Evolutionary conservation across 2,113 vertebrate genomes (phyloP).

Genomic region (Ochotona curzoniae): DNA sequence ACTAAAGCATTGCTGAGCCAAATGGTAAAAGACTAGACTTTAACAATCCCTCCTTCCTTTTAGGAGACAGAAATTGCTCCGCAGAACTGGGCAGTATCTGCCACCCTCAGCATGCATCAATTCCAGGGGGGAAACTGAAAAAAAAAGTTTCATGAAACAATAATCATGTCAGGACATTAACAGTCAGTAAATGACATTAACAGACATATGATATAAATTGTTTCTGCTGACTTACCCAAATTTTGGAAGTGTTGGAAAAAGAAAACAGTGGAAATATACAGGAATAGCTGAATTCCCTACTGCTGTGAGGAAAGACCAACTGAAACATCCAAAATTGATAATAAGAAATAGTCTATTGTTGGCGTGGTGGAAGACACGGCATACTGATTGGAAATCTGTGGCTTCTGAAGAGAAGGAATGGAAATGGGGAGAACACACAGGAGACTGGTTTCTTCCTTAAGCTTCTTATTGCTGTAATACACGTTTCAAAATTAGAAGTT

Average conservation of each 20-base stretch:
- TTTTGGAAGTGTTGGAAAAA: background rate
- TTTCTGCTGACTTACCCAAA: background rate
- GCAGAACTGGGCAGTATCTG: background rate
- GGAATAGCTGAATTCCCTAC: background rate
- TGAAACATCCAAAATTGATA: background rate
- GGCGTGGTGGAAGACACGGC: background rate
- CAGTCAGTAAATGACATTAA: background rate
- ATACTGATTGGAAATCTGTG: background rate
- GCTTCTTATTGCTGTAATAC: background rate
- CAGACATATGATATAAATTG: background rate
- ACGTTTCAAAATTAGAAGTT: background rate
- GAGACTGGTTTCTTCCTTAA: background rate
- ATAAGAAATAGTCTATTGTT: background rate
- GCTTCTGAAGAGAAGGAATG: background rate
- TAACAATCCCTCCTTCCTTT: no score
- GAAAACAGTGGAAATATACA: fast-evolving
- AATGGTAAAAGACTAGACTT: background rate
- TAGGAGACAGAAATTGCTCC: background rate
- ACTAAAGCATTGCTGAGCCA: background rate
- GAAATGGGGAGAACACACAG: background rate
- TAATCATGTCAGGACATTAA: background rate
- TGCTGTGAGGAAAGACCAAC: background rate
- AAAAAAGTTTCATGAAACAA: background rate
- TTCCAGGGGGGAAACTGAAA: fast-evolving
- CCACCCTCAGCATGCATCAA: background rate